These are phyloP conservation scores for Limnothrissa miodon DNA, from an alignment of 2,113 vertebrate genomes.

Conservation along the genomic window DNA sequence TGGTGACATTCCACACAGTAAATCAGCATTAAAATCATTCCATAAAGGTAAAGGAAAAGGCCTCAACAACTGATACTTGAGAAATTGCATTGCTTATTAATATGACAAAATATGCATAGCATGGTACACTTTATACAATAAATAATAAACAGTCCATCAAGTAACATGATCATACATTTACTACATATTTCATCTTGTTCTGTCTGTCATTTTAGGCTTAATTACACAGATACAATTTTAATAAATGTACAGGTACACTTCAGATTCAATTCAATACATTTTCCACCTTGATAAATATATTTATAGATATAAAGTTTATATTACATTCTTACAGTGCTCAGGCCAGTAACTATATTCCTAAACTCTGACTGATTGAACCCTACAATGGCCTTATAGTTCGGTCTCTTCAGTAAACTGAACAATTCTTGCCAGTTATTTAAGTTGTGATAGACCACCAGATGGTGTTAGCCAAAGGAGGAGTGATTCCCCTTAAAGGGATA, in stretches of 20 bases:
- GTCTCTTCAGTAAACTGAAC: background rate
- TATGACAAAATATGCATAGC: slow-evolving; percentile 46
- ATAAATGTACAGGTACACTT: slow-evolving; percentile 25
- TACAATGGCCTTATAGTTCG: no score
- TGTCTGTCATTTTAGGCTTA: background rate
- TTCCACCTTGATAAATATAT: slow-evolving; percentile 32
- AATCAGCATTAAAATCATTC: background rate
- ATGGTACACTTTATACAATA: slow-evolving; percentile 33
- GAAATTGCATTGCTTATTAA: slow-evolving; percentile 29
- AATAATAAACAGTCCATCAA: slow-evolving; percentile 19
- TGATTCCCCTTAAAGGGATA: background rate
- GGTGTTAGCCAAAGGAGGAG: background rate
- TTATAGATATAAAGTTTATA: slow-evolving; percentile 41
- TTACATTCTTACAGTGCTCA: slow-evolving; percentile 8
- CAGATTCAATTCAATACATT: background rate
- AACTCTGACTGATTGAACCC: background rate
- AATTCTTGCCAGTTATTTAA: background rate
- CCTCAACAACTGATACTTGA: background rate
- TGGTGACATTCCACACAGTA: slow-evolving; percentile 17
- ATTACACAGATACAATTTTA: slow-evolving; percentile 36
- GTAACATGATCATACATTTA: slow-evolving; percentile 27
- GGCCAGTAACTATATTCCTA: background rate
- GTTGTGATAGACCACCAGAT: background rate
- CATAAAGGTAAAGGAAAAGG: slow-evolving; percentile 23
- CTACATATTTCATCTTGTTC: slow-evolving; percentile 8